Conservation (phyloP, 2,797 vertebrate genomes). For the Argentina silus region DNA sequence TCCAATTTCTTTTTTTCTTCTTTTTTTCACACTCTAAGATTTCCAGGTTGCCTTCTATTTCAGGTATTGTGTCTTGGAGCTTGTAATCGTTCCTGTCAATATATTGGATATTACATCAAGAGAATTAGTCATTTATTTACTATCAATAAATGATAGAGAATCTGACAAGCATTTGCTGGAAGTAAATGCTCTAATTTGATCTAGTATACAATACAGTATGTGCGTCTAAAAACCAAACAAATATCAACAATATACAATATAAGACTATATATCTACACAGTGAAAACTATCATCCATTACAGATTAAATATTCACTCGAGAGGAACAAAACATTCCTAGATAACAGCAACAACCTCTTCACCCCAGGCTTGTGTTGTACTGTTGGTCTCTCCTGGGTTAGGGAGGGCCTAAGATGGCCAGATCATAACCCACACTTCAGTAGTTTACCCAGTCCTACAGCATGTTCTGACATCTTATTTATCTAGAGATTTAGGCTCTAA, state of each 20-base stretch:
- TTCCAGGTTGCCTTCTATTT: not conserved
- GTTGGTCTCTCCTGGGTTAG: not conserved
- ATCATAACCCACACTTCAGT: too few species aligned
- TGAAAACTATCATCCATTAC: not conserved
- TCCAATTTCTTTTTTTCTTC: slow-evolving; percentile 3
- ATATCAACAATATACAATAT: too few species aligned
- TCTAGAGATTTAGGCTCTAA: not conserved
- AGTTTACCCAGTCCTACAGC: too few species aligned
- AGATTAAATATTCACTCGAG: not conserved
- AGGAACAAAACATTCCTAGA: not conserved
- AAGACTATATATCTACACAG: too few species aligned
- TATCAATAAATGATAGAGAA: slow-evolving; percentile 6
- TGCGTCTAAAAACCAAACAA: too few species aligned
- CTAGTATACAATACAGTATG: too few species aligned
- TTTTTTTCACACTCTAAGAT: slow-evolving; percentile 3
- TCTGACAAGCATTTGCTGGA: not conserved
- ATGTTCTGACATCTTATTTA: too few species aligned
- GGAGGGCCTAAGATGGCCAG: not conserved
- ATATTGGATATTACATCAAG: not conserved
- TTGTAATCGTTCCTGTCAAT: slow-evolving; percentile 12
- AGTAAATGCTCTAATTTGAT: too few species aligned
- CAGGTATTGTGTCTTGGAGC: not conserved
- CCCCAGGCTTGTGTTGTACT: not conserved
- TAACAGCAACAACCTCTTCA: too few species aligned
- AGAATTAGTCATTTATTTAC: not conserved